Base-by-base conservation (phyloP, 1,140 invertebrate genomes). In the Zaprionus capensis region DNA sequence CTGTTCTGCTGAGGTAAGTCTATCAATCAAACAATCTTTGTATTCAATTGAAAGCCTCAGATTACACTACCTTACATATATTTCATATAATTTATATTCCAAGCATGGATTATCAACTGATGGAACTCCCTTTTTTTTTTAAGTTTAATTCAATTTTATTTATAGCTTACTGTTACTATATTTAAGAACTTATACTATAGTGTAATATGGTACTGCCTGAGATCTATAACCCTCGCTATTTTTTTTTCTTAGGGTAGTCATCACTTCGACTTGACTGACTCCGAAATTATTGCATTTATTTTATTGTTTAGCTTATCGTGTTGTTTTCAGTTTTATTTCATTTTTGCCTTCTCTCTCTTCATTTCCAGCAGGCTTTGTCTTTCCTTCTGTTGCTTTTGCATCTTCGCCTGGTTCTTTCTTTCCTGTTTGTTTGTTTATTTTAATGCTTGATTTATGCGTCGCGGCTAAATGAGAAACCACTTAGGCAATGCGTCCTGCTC, bases 401-500 rank as follows among this genome's bases (percentile, higher is more conserved):
- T 69, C 9, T 56, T 51, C 6, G 38, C 3, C 17, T 9, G 31
- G 31, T 22, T 41, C 20, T 22, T 46, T 61, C 24, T 77, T 11
- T 11, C 7, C 67, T 36, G 64, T 74, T 64, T 66, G 61, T 81
- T 85, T 73, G 56, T 77, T 77, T 72, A 61, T 38, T 80, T 80
- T 69, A 77, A 77, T 80, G 68, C 69, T 80, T 87, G 84, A 86
- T 86, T 86, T 87, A 86, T 86, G 80, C 73, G 76, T 75, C 68
- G 80, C 62, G 58, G 83, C 73, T 75, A 81, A 87, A 88, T 88
- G 84, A 83, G 80, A 83, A 86, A 80, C 77, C 83, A 76, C 69
- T 59, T 58, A 76, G 67, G 63, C 74, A 78, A 82, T 66, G 62
- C 72, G 76, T 76, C 67, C 67, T 70, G 72, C 49, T 38, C 38